These are phyloP conservation scores for Drosophila parvula DNA, from an alignment of 1,140 invertebrate genomes.

Conservation along the genomic window DNA sequence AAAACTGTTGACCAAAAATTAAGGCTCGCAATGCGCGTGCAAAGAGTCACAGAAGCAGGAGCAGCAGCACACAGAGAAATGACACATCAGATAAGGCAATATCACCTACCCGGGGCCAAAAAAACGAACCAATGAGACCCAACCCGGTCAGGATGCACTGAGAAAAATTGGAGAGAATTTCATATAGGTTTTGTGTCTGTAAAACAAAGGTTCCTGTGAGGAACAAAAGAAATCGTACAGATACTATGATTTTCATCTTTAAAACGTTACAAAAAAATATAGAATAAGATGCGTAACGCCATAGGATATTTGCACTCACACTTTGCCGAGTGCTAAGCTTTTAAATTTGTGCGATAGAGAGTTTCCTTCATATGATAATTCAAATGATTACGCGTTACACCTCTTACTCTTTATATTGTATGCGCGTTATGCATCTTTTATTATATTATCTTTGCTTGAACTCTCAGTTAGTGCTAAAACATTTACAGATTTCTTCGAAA, in stretches of 20 bases:
- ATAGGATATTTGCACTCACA: too few relatives aligned
- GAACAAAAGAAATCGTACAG: too few relatives aligned
- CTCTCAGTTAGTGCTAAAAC: too few relatives aligned
- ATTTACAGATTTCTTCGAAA: too few relatives aligned
- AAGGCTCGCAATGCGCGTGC: conserved; percentile 70
- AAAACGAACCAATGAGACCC: conserved; percentile 18
- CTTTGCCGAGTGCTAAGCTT: too few relatives aligned
- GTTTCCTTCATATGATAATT: too few relatives aligned
- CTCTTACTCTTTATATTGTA: too few relatives aligned
- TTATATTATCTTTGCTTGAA: background rate
- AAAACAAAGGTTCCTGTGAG: background rate
- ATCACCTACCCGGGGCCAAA: conserved; percentile 68
- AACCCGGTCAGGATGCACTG: conserved; percentile 21
- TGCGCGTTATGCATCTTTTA: background rate
- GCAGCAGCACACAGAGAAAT: conserved; percentile 62
- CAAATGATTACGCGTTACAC: too few relatives aligned
- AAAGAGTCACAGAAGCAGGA: conserved; percentile 71
- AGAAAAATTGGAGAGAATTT: background rate
- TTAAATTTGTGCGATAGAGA: too few relatives aligned
- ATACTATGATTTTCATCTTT: background rate
- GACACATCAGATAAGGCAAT: conserved; percentile 83
- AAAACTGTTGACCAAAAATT: conserved; percentile 74
- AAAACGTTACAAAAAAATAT: background rate
- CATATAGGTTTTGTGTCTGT: fast-evolving
- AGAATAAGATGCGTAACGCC: background rate